Evolutionary conservation across 2,888 invertebrate genomes (phyloP), one percentile per base, ranked within the genome.

Genomic region (Cyclophora punctaria): DNA sequence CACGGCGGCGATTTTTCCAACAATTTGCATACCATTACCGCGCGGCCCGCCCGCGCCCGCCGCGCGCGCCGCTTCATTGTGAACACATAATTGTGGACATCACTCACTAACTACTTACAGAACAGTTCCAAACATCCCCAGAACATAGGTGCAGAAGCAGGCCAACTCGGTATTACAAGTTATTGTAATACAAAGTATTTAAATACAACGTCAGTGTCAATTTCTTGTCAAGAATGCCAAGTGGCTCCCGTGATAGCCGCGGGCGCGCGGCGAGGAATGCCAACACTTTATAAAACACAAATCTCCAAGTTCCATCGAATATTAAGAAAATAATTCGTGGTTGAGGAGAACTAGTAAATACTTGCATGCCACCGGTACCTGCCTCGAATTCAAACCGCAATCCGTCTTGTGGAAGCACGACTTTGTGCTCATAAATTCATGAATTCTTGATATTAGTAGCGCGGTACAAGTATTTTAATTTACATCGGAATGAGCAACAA

Each of bases 21-120:
- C 56, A 44, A 56, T 58, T 58, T 55, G 55, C 58, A 56, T 58
- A 56, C 41, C 58, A 58, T 56, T 53, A 55, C 51, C 50, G 7
- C 43, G 46, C 50, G 52, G 35, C 50, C 43, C 51, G 50, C 45
- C 50, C 35, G 33, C 44, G 5, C 44, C 33, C 4, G 20, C 44
- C 45, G 50, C 45, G 46, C 35, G 20, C 20, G 20, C 20, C 20
- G 20, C 20, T 20, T 20, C 20, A 20, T 20, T 20, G 20, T 20
- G 20, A 20, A 20, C 20, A 20, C 20, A 20, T 20, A 20, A 20
- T 20, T 20, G 20, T 20, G 20, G 20, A 20, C 20, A 20, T 20
- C 20, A 20, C 20, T 20, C 20, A 20, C 20, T 20, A 20, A 20
- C 1, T 20, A 20, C 20, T 20, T 20, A 20, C 20, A 20, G 20